These are phyloP conservation scores for Panzeria rudis DNA, from an alignment of 2,888 invertebrate species.

Conservation along the genomic window DNA sequence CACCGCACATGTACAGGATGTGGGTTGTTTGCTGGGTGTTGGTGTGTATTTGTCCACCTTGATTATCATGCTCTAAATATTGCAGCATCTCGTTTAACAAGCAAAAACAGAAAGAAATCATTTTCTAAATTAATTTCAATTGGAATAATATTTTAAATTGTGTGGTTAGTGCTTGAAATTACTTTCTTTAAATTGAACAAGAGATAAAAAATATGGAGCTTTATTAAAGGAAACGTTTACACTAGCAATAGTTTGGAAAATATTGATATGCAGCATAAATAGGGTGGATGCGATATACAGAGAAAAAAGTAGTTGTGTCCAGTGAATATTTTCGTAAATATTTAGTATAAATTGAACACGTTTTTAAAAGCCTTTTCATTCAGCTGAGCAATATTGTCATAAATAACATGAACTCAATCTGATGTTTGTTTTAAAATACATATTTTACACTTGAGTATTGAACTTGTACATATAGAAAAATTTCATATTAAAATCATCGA, in stretches of 20 bases:
- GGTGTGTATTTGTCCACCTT: conserved; percentile 21
- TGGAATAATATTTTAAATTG: conserved; percentile 71
- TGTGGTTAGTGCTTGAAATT: conserved; percentile 70
- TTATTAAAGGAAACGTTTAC: background rate
- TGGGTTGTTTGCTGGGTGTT: conserved; percentile 48
- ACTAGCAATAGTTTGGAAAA: background rate
- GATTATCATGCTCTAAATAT: conserved; percentile 28
- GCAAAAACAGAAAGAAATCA: conserved; percentile 41
- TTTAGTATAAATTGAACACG: no score
- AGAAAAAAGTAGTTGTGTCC: no score
- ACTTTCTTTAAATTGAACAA: conserved; percentile 43
- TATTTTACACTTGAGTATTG: no score
- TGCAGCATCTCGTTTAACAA: conserved; percentile 7
- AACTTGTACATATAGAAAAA: no score
- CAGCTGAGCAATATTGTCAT: no score
- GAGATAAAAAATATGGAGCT: background rate
- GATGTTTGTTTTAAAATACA: no score
- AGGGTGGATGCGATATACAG: no score
- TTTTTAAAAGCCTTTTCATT: no score
- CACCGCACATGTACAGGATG: conserved; percentile 31
- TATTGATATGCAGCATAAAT: background rate
- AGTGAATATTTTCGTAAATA: no score
- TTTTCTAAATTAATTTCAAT: conserved; percentile 72
- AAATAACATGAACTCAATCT: no score
- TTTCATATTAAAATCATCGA: no score